Conservation (phyloP, 2,113 vertebrate species). For the Elephantulus edwardii region DNA sequence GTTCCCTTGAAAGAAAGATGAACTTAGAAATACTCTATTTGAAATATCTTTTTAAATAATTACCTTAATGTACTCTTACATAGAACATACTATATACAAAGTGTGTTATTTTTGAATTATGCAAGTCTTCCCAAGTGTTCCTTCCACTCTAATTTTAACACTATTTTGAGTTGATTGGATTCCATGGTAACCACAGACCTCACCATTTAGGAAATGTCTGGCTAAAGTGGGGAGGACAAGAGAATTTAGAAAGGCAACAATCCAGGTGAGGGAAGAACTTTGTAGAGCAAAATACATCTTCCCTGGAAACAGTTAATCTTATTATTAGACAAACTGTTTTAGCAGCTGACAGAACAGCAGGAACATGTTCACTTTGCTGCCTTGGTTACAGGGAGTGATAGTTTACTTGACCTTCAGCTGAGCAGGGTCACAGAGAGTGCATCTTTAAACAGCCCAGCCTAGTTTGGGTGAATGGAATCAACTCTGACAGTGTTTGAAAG, state of each 20-base stretch:
- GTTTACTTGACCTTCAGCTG: constrained; percentile 84
- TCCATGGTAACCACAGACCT: background rate
- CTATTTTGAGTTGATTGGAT: constrained; percentile 25
- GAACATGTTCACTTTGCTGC: constrained; percentile 76
- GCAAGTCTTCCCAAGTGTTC: too few relatives aligned
- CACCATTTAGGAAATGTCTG: background rate
- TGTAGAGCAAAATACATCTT: constrained; percentile 43
- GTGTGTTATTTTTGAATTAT: constrained; percentile 44
- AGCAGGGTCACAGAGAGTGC: constrained; percentile 80
- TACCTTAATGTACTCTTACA: constrained; percentile 32
- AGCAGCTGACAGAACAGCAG: constrained; percentile 78
- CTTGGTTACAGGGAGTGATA: constrained; percentile 82
- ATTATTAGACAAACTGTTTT: constrained; percentile 74
- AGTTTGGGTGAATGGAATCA: constrained; percentile 65
- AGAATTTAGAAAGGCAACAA: constrained; percentile 19
- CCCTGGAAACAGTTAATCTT: too few relatives aligned
- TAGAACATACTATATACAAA: constrained; percentile 38
- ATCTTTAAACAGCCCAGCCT: constrained; percentile 75
- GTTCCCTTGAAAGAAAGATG: too few relatives aligned
- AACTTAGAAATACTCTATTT: too few relatives aligned
- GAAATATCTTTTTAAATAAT: too few relatives aligned
- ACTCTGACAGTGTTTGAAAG: constrained; percentile 54
- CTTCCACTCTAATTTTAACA: constrained; percentile 60
- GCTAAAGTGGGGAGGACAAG: background rate
- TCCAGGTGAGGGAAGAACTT: constrained; percentile 28